Evolutionary conservation across 1,140 invertebrate species (phyloP).

Genomic region (Scaptomyza pallida): DNA sequence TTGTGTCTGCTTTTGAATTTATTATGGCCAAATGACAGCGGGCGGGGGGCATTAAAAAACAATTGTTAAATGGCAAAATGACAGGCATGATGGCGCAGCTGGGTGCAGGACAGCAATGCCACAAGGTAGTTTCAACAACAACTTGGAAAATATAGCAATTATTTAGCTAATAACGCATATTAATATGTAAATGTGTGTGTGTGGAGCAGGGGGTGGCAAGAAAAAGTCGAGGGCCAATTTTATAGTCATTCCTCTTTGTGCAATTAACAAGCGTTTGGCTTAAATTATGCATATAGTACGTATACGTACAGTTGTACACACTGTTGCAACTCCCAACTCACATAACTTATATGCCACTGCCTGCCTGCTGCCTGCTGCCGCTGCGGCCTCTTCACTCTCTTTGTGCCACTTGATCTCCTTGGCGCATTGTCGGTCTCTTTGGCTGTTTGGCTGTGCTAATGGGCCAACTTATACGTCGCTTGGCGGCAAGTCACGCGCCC

Average conservation of each 20-base stretch:
- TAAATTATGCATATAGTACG: no score
- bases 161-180: conserved; percentile 78
- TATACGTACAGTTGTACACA: no score
- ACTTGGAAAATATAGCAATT: conserved; percentile 57
- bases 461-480: conserved; percentile 48
- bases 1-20: conserved; percentile 65
- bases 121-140: conserved; percentile 6
- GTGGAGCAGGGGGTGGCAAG: not conserved
- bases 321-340: no score
- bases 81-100: conserved; percentile 35
- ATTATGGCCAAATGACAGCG: conserved; percentile 56
- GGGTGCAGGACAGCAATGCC: not conserved
- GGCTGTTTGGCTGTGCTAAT: conserved; percentile 57
- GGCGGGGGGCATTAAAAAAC: conserved; percentile 27
- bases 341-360: no score
- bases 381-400: no score
- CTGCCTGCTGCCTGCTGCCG: no score
- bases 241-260: no score
- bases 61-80: conserved; percentile 58
- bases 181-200: conserved; percentile 69
- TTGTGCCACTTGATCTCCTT: conserved; percentile 27
- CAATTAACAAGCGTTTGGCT: no score
- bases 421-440: conserved; percentile 14
- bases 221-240: no score
- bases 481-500: conserved; percentile 67